Percentiles rank a stretch among this genome's conserved stretches.
Evolutionary conservation across 2,797 vertebrate genomes (phyloP).

Genomic region (Tapera naevia): DNA sequence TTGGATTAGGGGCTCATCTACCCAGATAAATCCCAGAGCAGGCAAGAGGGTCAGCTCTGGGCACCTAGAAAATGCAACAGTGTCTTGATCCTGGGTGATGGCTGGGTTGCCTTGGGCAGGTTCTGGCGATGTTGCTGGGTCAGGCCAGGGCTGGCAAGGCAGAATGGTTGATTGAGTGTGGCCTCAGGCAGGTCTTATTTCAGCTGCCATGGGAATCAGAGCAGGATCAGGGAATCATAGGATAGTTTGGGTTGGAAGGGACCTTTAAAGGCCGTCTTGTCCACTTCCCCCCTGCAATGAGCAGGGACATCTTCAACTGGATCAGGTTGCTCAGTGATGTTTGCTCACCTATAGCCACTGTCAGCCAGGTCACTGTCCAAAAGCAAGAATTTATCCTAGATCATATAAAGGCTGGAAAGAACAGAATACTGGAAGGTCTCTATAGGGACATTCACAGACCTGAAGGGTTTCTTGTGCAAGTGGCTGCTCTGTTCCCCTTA

Average conservation of each 20-base stretch:
- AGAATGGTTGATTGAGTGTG: accelerated
- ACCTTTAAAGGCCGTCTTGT: too few species aligned
- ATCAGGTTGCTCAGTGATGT: too few species aligned
- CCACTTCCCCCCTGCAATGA: too few species aligned
- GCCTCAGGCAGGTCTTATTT: not conserved
- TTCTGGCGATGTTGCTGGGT: not conserved
- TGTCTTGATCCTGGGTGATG: not conserved
- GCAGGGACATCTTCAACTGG: too few species aligned
- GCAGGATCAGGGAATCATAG: not conserved
- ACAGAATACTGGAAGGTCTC: not conserved
- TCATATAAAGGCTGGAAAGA: not conserved
- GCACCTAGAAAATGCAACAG: not conserved
- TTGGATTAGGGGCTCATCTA: conserved; percentile 1
- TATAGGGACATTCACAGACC: not conserved
- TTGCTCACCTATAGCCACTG: not conserved
- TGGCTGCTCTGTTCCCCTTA: not conserved
- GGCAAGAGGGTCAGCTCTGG: not conserved
- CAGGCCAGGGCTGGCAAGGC: not conserved
- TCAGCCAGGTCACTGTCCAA: not conserved
- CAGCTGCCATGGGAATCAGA: not conserved
- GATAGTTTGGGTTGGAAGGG: too few species aligned
- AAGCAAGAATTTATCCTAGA: not conserved
- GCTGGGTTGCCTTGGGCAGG: not conserved
- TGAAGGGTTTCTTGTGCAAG: accelerated
- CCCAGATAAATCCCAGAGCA: not conserved